These are phyloP conservation scores for Nymphalis urticae DNA, from an alignment of 2,888 invertebrate genomes.

Conservation along the genomic window DNA sequence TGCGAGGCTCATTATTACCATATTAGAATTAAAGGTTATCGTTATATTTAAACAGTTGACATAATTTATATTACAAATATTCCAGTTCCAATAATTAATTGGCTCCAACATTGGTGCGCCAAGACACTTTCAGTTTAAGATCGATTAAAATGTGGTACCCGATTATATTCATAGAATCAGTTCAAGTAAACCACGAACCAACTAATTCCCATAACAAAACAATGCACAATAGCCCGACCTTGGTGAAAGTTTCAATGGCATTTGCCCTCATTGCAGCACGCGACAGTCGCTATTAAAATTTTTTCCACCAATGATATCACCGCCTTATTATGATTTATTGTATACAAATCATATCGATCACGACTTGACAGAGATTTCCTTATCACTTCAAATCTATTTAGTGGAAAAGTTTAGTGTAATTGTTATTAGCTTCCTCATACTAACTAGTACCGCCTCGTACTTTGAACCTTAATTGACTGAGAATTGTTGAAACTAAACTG, in stretches of 20 bases:
- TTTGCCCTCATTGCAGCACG: slow-evolving; percentile 27
- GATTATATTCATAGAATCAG: neutral
- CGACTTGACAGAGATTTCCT: neutral
- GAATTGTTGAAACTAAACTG: no score
- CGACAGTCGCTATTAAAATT: slow-evolving; percentile 19
- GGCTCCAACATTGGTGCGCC: neutral
- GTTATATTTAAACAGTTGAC: no score
- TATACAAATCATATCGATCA: neutral
- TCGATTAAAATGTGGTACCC: neutral
- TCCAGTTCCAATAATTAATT: neutral
- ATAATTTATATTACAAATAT: no score
- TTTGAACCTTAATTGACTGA: no score
- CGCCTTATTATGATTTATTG: neutral
- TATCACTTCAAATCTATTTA: neutral
- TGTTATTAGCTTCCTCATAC: neutral
- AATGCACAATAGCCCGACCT: slow-evolving; percentile 39
- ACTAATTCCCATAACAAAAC: slow-evolving; percentile 17
- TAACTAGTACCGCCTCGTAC: no score
- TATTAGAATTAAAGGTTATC: no score
- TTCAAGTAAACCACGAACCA: slow-evolving; percentile 30
- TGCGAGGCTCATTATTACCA: no score
- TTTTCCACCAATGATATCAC: slow-evolving; percentile 18
- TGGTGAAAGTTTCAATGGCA: slow-evolving; percentile 35
- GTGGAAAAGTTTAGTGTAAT: neutral
- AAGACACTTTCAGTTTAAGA: slow-evolving; percentile 2